Base-by-base conservation (phyloP, 2,797 vertebrate genomes). In the Molothrus aeneus region DNA sequence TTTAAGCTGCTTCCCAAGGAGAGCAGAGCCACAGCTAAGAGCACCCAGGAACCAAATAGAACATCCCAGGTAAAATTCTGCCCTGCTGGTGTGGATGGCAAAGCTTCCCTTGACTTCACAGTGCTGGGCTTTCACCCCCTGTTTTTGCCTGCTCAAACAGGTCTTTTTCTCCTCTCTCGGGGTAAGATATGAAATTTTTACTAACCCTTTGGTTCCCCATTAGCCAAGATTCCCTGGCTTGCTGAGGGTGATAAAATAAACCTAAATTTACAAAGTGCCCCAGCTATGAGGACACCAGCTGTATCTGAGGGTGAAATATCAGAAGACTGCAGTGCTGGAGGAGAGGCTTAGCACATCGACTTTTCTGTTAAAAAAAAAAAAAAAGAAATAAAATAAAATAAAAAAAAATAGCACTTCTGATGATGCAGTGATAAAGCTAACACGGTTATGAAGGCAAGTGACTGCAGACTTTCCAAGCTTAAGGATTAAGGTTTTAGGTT, bases 401-500 rank as follows among this genome's bases (percentile, higher is more conserved):
- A 5, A 88, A 95, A 90, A 93, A 94, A 84, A 82, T 29, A 77
- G 71, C 94, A 75, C 81, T 96, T 96, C 77, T 91, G 85, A 91
- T 90, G 88, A 92, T 92, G 73, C 87, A 92, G 78, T 88, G 95
- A 95, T 96, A 97, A 93, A 95, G 81, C 90, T 93, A 96, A 96
- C 93, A 78, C 95, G 82, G 95, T 95, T 96, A 93, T 95, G 90
- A 96, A 97, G 93, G 94, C 94, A 97, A 97, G 88, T 96, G 91
- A 95, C 93, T 97, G 88, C 79, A 96, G 94, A 96, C 95, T 96
- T 97, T 92, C 90, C 91, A 93, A 95, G 88, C 59, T 97, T 97
- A 96, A 92, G 93, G 95, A 97, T 97, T 97, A 97, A 97, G 92
- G 91, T 95, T 96, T 97, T 96, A 97, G 90, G 93, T 96, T 96